These are phyloP conservation scores for Dorcus hopei DNA, from an alignment of 2,888 invertebrate genomes.

Conservation along the genomic window DNA sequence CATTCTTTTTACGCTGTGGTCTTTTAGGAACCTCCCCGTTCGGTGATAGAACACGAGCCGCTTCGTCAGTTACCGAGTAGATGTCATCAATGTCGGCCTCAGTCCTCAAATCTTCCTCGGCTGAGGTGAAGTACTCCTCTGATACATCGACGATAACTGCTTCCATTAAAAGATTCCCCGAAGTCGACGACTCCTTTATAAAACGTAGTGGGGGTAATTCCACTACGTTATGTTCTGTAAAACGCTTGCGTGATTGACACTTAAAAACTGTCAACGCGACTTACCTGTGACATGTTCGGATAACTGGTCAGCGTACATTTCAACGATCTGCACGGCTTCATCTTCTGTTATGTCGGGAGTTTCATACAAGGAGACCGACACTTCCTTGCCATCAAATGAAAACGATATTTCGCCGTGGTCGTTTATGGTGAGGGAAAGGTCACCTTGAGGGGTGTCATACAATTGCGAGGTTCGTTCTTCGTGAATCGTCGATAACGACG, in stretches of 20 bases:
- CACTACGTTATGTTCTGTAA: constrained; percentile 75
- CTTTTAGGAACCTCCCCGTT: constrained; percentile 52
- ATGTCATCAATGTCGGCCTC: constrained; percentile 82
- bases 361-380: constrained; percentile 86
- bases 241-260: constrained; percentile 6
- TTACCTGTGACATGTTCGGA: constrained; percentile 78
- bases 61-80: constrained; percentile 76
- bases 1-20: constrained; percentile 64
- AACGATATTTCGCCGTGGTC: constrained; percentile 85
- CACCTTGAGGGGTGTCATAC: constrained; percentile 75
- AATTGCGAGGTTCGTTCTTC: constrained; percentile 87
- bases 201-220: constrained; percentile 85
- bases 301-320: constrained; percentile 91
- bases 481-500: constrained; percentile 86
- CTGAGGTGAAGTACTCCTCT: constrained; percentile 77
- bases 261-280: constrained; percentile 9
- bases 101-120: constrained; percentile 79
- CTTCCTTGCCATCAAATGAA: constrained; percentile 88
- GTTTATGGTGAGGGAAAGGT: constrained; percentile 66
- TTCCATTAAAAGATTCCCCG: constrained; percentile 85
- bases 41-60: constrained; percentile 41
- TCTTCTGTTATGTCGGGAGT: constrained; percentile 90
- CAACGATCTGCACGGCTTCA: constrained; percentile 86
- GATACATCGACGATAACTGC: constrained; percentile 88
- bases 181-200: constrained; percentile 84